Evolutionary conservation across 1,140 invertebrate species (phyloP).

Genomic region (Drosophila erecta): DNA sequence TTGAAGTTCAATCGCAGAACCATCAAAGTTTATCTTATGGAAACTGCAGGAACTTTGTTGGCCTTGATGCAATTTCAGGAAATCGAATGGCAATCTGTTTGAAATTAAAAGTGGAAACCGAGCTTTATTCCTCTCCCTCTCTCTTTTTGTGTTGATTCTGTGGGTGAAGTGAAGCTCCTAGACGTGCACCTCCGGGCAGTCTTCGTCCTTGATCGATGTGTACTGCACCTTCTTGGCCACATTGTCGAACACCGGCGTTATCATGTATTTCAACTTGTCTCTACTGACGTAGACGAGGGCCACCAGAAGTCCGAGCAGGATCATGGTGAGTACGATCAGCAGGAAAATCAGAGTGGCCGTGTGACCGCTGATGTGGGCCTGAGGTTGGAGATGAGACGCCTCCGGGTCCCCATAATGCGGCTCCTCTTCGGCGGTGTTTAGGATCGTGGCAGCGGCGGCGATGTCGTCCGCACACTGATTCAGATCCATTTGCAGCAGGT

Average conservation of each 20-base stretch:
- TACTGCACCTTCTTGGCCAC: slow-evolving; percentile 90
- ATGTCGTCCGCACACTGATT: slow-evolving; percentile 77
- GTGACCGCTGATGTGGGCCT: slow-evolving; percentile 76
- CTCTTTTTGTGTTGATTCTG: slow-evolving; percentile 28
- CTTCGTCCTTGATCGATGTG: slow-evolving; percentile 88
- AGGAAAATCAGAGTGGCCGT: slow-evolving; percentile 86
- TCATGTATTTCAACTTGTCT: slow-evolving; percentile 86
- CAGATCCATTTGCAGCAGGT: slow-evolving; percentile 83
- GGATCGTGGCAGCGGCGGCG: slow-evolving; percentile 70
- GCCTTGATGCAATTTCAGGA: not conserved
- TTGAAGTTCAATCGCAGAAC: not conserved
- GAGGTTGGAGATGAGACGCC: slow-evolving; percentile 24
- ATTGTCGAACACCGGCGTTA: slow-evolving; percentile 88
- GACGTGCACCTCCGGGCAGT: slow-evolving; percentile 84
- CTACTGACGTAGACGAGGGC: slow-evolving; percentile 88
- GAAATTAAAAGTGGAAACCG: slow-evolving; percentile 12
- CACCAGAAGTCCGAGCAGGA: slow-evolving; percentile 86
- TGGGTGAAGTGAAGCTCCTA: slow-evolving; percentile 42
- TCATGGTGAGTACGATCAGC: slow-evolving; percentile 86
- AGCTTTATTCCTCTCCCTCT: slow-evolving; percentile 8
- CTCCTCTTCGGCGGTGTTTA: slow-evolving; percentile 63
- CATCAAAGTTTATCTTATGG: not conserved
- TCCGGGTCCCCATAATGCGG: slow-evolving; percentile 43
- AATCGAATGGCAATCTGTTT: not conserved
- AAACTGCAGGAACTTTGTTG: not conserved